phyloP scores from a whole-genome alignment of 2,113 vertebrate species.

The Jacana jacana region DNA sequence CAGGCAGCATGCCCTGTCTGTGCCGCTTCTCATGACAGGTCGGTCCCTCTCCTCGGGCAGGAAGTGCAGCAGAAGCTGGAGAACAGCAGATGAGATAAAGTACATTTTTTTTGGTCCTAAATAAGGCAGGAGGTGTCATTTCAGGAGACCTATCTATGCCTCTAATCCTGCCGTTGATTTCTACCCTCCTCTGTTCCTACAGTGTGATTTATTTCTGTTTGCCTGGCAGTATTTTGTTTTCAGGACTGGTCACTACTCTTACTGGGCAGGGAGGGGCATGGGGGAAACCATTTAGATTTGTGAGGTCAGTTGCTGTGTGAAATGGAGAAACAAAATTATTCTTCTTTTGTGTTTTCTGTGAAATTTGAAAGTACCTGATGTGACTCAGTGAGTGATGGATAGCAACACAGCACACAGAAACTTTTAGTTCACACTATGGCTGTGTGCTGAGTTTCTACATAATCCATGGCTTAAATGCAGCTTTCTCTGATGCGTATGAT shows the following conservation, averaged over 20 bases:
- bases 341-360: not conserved
- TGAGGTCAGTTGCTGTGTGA: not conserved
- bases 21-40: not conserved
- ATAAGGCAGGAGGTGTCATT: not conserved
- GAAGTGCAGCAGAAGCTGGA: not conserved
- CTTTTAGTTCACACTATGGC: not conserved
- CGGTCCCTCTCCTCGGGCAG: fast-evolving
- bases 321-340: not conserved
- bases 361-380: not conserved
- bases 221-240: not conserved
- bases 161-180: not conserved
- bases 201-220: not conserved
- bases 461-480: not conserved
- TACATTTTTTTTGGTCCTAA: not conserved
- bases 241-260: not conserved
- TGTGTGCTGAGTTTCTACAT: not conserved
- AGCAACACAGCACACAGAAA: not conserved
- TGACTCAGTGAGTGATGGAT: not conserved
- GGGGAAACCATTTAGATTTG: not conserved
- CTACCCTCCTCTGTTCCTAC: not conserved
- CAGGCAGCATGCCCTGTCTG: not conserved
- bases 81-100: not conserved
- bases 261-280: fast-evolving
- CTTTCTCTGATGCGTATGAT: not conserved
- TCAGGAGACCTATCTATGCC: not conserved